Evolutionary conservation across 2,113 vertebrate genomes (phyloP), one percentile per base, ranked within the genome.

Genomic region (Calcarius ornatus): DNA sequence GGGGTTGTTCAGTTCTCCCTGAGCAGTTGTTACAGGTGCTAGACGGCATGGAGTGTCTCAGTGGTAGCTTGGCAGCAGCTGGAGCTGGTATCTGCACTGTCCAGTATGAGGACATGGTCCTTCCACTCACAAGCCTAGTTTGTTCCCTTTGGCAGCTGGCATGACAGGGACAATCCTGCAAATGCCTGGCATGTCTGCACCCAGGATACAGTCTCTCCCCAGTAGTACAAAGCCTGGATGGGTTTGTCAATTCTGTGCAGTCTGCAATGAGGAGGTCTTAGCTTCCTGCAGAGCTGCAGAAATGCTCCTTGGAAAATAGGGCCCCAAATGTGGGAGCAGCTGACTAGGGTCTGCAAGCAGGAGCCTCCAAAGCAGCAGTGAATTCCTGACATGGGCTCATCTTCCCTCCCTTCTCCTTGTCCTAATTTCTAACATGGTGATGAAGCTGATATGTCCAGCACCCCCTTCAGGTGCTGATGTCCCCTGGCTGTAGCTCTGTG

Each of bases 151-250:
- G 38, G 31, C 2, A 4, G 18, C 35, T 93, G 28, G 30, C 3
- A 7, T 50, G 27, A 63, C 8, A 10, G 47, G 42, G 16, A 33
- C 25, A 42, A 59, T 48, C 64, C 40, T 81, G 25, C 11, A 70
- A 78, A 66, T 24, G 10, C 30, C 79, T 64, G 51, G 28, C 27
- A 28, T 0, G 0, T n/a, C 56, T 59, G 38, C n/a, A 47, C 19
- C 19, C 33, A 19, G 0, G 5, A 90, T 16, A 6, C 27, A 51
- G 6, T 15, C 33, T 50, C 5, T 24, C 63, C 38, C n/a, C 43
- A 54, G 1, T 0, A 0, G 5, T 22, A 19, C 40, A 40, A 63
- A 79, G 37, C 23, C 2, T 3, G 16, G 16, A 51, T 63, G 38
- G 4, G 21, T 77, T 57, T 30, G 2, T 54, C 51, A 70, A 27